Conservation (phyloP, 2,888 invertebrate genomes). For the Dione juno region DNA sequence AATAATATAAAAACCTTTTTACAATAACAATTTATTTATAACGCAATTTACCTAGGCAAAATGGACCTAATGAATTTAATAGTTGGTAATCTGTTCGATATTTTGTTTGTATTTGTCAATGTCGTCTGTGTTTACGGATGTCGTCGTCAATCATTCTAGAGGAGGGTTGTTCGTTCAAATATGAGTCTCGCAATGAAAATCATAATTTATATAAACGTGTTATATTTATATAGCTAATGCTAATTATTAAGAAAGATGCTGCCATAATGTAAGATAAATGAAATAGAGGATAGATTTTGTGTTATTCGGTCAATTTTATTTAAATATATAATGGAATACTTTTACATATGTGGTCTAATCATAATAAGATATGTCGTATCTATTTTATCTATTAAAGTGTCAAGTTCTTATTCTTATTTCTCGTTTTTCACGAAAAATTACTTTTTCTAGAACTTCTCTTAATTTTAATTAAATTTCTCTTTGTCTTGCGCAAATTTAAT, state of each 20-base stretch:
- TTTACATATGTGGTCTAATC: too few species aligned
- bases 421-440: too few species aligned
- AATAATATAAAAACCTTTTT: background rate
- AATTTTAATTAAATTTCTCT: too few species aligned
- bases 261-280: too few species aligned
- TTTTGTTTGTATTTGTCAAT: conserved; percentile 27
- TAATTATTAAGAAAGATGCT: background rate
- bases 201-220: background rate
- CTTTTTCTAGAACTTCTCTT: too few species aligned
- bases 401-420: too few species aligned
- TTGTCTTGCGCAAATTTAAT: too few species aligned
- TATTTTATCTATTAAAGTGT: too few species aligned
- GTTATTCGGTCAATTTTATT: too few species aligned
- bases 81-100: conserved; percentile 11
- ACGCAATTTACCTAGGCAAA: background rate
- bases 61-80: background rate
- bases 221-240: background rate
- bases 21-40: background rate
- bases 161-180: conserved; percentile 13
- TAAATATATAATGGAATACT: too few species aligned
- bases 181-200: background rate
- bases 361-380: too few species aligned
- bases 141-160: conserved; percentile 30
- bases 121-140: conserved; percentile 28
- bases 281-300: too few species aligned